Conservation (phyloP, 2,113 vertebrate species). For the Osmerus eperlanus region DNA sequence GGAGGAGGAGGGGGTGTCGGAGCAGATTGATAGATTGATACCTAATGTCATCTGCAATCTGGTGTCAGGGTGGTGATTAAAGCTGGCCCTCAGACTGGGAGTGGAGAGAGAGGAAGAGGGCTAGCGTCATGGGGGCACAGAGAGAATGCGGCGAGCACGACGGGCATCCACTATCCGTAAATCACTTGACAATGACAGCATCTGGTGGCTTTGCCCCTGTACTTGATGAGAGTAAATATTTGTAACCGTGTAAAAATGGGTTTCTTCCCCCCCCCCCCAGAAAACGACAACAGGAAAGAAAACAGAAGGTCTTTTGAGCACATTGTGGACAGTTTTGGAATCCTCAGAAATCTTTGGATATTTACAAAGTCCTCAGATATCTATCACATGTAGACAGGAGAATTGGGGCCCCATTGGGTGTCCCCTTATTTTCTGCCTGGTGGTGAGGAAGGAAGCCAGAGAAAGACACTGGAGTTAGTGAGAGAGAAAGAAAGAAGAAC, state of each 20-base stretch:
- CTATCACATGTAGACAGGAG: too few relatives aligned
- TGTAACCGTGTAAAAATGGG: conserved; percentile 30
- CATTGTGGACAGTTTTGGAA: background rate
- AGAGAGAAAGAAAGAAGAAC: background rate
- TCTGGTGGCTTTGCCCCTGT: conserved; percentile 48
- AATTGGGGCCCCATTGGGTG: too few relatives aligned
- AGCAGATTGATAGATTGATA: conserved; percentile 40
- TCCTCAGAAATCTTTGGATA: too few relatives aligned
- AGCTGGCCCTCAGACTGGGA: background rate
- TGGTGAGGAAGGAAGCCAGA: background rate
- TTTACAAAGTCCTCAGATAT: too few relatives aligned
- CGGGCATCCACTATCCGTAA: conserved; percentile 1
- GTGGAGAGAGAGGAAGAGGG: background rate
- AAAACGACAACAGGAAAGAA: background rate
- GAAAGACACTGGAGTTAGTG: background rate
- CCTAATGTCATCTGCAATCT: conserved; percentile 42
- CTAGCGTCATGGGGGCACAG: conserved; percentile 10
- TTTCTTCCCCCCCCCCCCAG: background rate
- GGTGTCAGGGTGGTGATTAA: conserved; percentile 22
- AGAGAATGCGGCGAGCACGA: conserved; percentile 9
- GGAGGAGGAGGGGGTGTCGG: conserved; percentile 1
- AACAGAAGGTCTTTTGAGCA: background rate
- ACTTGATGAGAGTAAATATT: conserved; percentile 39
- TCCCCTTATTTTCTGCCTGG: background rate
- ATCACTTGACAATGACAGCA: conserved; percentile 19